Conservation (phyloP, 1,140 invertebrate genomes). For the Calosoma granatense region DNA sequence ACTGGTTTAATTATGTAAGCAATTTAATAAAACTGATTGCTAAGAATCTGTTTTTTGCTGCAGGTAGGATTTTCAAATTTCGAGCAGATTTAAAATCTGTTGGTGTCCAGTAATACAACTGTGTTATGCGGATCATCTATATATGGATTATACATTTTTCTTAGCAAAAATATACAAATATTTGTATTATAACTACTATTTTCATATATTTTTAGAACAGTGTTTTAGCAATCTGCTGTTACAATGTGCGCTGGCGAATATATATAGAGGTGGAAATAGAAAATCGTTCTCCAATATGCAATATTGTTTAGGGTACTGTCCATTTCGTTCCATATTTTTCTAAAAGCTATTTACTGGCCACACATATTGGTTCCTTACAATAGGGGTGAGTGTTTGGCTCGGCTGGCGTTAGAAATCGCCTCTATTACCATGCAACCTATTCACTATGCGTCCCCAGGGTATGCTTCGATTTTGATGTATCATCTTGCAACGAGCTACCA, state of each 20-base stretch:
- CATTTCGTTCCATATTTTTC: slow-evolving; percentile 19
- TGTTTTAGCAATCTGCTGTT: neutral
- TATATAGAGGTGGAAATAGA: neutral
- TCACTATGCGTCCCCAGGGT: neutral
- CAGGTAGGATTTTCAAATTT: too few relatives aligned
- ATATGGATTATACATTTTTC: too few relatives aligned
- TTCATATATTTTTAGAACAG: too few relatives aligned
- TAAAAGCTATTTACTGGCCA: slow-evolving; percentile 19
- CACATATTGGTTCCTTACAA: slow-evolving; percentile 18
- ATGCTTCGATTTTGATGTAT: slow-evolving; percentile 5
- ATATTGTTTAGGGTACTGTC: slow-evolving; percentile 20
- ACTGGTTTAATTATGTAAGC: too few relatives aligned
- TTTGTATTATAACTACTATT: too few relatives aligned
- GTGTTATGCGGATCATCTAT: too few relatives aligned
- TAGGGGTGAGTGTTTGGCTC: slow-evolving; percentile 10
- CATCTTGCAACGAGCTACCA: too few relatives aligned
- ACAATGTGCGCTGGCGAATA: neutral
- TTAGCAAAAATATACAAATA: too few relatives aligned
- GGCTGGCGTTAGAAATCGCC: slow-evolving; percentile 11
- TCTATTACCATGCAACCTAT: slow-evolving; percentile 19
- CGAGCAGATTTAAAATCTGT: too few relatives aligned
- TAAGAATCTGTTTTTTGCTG: too few relatives aligned
- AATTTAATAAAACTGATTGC: too few relatives aligned
- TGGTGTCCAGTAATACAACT: too few relatives aligned
- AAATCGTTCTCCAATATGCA: slow-evolving; percentile 20